Base-by-base conservation (phyloP, 2,797 vertebrate genomes). In the Parauchenoglanis ngamensis region DNA sequence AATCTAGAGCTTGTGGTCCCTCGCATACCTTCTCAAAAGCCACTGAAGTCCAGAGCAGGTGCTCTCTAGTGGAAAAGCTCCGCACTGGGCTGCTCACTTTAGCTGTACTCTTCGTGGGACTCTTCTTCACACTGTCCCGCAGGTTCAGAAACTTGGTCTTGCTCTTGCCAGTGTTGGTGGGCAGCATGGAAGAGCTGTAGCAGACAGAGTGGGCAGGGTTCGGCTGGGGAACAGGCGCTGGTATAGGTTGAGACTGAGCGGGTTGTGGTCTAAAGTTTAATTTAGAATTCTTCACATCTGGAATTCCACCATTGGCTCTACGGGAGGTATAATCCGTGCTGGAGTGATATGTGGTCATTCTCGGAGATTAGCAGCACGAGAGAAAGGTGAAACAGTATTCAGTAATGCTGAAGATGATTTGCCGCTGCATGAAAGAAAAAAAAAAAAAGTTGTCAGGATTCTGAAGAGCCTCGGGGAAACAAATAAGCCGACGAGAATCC, bases 51-150 rank as follows among this genome's bases (percentile, higher is more conserved):
- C 96, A 96, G 0, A 94, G 93, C 1, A 94, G 91, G 25, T 94
- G 93, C 11, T 93, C 93, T 89, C 94, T 87, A 87, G 90, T 65
- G 72, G 57, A 28, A 28, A 88, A 72, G 63, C 72, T 80, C 59
- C 94, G 94, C 7, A 93, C 91, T 13, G 93, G 89, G 31, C 92
- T 91, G 89, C 89, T 91, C 19, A 94, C 95, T 90, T 97, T 98
- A 0, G 94, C 95, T 0, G 94, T 97, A 90, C 96, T 98, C 94
- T 96, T 97, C 40, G 97, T 96, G 1, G 97, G 97, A 81, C 96
- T 97, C 89, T 96, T 97, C 94, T 95, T 98, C 0, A 98, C 97
- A 44, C 97, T 98, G 93, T 98, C 97, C 0, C 96, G 93, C 40
- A 98, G 95, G 92, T 96, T 97, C 56, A 96, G 94, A 90, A 97